Evolutionary conservation across 2,113 vertebrate genomes (phyloP).

Genomic region (Dissostichus mawsoni): DNA sequence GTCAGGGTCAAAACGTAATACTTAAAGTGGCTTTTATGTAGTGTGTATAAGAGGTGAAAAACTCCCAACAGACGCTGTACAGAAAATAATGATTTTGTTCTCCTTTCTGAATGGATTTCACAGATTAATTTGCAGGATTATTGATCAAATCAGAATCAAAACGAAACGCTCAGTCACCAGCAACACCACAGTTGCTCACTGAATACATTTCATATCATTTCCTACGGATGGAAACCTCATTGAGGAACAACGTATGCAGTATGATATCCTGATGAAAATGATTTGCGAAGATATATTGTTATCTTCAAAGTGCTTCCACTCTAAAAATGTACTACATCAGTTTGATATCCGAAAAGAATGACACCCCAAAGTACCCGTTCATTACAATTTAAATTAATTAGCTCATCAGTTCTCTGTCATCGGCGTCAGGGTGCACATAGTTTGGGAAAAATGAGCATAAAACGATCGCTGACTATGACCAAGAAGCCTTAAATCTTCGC

Average conservation of each 20-base stretch:
- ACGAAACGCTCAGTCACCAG: conserved; percentile 41
- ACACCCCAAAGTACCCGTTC: conserved; percentile 7
- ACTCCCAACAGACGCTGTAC: background rate
- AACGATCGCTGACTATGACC: conserved; percentile 4
- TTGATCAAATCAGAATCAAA: conserved; percentile 45
- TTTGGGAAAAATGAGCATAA: conserved; percentile 20
- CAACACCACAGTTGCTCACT: conserved; percentile 40
- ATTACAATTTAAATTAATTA: conserved; percentile 30
- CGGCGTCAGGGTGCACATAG: background rate
- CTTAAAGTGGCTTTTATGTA: background rate
- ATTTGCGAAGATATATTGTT: background rate
- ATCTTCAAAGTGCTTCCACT: background rate
- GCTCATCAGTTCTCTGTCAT: conserved; percentile 36
- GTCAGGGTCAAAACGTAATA: background rate
- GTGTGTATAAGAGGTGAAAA: background rate
- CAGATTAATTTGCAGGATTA: conserved; percentile 50
- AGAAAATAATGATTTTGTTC: no score
- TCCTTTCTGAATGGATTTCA: conserved; percentile 14
- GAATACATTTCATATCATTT: conserved; percentile 34
- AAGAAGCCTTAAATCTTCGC: conserved; percentile 9
- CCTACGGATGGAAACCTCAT: background rate
- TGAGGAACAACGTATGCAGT: background rate
- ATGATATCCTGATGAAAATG: background rate
- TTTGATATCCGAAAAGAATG: conserved; percentile 19
- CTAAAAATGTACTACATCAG: conserved; percentile 2